Conservation (phyloP, 2,797 vertebrate genomes). For the Crax fasciolata region DNA sequence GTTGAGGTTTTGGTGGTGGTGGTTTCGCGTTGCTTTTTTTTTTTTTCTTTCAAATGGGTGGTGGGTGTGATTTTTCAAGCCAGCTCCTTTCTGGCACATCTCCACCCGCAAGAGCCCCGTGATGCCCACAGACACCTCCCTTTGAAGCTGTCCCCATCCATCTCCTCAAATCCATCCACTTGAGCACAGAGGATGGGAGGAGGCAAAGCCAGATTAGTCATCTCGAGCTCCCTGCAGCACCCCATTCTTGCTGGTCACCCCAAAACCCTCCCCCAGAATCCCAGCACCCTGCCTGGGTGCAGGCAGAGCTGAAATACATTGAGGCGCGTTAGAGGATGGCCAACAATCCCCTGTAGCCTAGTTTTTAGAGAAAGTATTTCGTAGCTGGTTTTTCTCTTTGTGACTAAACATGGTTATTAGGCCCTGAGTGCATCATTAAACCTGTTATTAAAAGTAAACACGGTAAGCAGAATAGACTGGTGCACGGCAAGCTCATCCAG, state of each 20-base stretch:
- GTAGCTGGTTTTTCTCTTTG: conserved; percentile 70
- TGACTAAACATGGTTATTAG: conserved; percentile 66
- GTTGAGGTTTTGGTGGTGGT: conserved; percentile 5
- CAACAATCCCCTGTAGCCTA: conserved; percentile 68
- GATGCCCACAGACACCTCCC: not conserved
- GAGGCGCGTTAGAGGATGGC: not conserved
- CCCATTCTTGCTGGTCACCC: not conserved
- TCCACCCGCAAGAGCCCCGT: not conserved
- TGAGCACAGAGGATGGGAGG: fast-evolving
- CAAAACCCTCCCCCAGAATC: not conserved
- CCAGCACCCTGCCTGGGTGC: not conserved
- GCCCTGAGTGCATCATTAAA: conserved; percentile 68
- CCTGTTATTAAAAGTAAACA: conserved; percentile 69
- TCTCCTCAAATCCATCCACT: not conserved
- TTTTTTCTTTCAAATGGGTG: not conserved
- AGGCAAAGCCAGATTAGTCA: fast-evolving
- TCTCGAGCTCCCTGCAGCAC: fast-evolving
- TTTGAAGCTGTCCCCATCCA: not conserved
- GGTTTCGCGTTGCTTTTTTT: not conserved
- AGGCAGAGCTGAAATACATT: not conserved
- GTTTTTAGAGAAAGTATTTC: conserved; percentile 68
- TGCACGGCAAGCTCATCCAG: conserved; percentile 25
- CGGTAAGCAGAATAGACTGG: not conserved
- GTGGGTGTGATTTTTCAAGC: conserved; percentile 57
- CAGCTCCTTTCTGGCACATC: not conserved